Conservation (phyloP, 2,113 vertebrate genomes). For the Sminthopsis crassicaudata region DNA sequence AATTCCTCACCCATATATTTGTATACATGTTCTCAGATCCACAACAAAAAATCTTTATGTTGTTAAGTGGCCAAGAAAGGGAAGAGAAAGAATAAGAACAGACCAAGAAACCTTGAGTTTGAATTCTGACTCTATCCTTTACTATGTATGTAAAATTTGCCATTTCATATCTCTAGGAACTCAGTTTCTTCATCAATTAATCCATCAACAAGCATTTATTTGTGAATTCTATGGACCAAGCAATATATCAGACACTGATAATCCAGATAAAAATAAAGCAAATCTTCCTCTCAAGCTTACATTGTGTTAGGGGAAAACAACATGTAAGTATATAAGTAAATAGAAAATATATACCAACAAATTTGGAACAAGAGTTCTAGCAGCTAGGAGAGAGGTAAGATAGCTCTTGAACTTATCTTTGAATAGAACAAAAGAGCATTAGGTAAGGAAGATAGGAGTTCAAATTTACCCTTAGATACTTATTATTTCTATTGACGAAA, state of each 20-base stretch:
- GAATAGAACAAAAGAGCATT: background rate
- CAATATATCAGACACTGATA: background rate
- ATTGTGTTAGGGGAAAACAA: background rate
- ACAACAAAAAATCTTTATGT: slow-evolving; percentile 11
- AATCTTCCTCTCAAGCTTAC: background rate
- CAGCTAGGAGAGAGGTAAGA: background rate
- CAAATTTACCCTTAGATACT: background rate
- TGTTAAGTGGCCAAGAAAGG: slow-evolving; percentile 36
- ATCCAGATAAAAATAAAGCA: background rate
- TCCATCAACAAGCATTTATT: background rate
- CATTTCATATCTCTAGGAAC: background rate
- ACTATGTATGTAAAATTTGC: background rate
- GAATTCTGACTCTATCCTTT: background rate
- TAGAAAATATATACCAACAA: background rate
- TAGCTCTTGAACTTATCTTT: background rate
- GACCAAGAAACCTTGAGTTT: background rate
- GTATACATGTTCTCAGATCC: slow-evolving; percentile 24
- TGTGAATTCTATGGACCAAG: background rate
- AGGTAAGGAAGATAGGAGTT: background rate
- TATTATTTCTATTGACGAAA: background rate
- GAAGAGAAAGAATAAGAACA: slow-evolving; percentile 37
- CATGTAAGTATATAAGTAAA: background rate
- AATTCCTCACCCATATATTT: background rate
- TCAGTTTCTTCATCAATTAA: background rate
- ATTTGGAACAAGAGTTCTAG: background rate